Conservation (phyloP, 2,113 vertebrate species). For the Porphyrio hochstetteri region DNA sequence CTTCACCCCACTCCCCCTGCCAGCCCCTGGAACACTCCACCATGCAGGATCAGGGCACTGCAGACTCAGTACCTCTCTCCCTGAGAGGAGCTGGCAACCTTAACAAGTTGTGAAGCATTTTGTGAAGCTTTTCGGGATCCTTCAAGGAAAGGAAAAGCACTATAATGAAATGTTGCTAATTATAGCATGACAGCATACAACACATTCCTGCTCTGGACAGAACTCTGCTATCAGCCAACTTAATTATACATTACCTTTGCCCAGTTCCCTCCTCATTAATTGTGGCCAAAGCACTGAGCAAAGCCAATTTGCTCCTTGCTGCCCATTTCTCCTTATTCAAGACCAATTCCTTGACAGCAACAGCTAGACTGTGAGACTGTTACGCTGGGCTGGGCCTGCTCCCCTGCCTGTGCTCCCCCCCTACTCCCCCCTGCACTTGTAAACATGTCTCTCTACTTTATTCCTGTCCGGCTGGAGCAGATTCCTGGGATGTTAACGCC, state of each 20-base stretch:
- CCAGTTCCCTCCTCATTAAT: background rate
- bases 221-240: slow-evolving; percentile 7
- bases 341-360: background rate
- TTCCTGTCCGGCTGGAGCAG: background rate
- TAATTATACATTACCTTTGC: background rate
- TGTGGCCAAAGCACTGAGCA: background rate
- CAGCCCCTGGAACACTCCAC: background rate
- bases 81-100: background rate
- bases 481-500: background rate
- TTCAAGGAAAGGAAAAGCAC: background rate
- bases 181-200: background rate
- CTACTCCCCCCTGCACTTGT: background rate
- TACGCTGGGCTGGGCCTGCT: background rate
- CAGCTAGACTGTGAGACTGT: background rate
- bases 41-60: fast-evolving
- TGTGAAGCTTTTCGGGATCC: background rate
- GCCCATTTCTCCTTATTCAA: background rate
- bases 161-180: background rate
- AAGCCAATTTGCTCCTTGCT: background rate
- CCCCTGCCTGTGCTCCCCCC: background rate
- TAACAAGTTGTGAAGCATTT: background rate
- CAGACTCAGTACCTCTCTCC: background rate
- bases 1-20: background rate
- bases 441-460: background rate
- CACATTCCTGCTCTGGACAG: background rate